Evolutionary conservation across 2,888 invertebrate genomes (phyloP).

Genomic region (Thera obeliscata): DNA sequence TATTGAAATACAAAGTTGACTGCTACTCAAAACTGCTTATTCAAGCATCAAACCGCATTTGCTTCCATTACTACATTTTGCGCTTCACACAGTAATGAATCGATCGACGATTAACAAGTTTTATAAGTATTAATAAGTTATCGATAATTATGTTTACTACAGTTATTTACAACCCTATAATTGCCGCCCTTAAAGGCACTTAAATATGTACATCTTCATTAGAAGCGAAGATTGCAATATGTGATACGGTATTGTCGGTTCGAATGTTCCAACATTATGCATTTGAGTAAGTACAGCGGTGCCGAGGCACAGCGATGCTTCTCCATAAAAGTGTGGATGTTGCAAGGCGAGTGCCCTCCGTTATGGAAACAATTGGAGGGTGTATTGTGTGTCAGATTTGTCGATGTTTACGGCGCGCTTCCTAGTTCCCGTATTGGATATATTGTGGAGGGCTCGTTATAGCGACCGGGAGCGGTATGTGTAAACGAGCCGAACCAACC

Average conservation of each 20-base stretch:
- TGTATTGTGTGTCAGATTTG: conserved; percentile 63
- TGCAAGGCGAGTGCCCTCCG: conserved; percentile 43
- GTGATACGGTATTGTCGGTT: conserved; percentile 37
- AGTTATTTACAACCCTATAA: conserved; percentile 38
- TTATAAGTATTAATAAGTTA: conserved; percentile 35
- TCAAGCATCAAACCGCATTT: conserved; percentile 31
- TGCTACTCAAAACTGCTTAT: conserved; percentile 27
- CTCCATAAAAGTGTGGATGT: conserved; percentile 47
- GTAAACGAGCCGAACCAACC: conserved; percentile 78
- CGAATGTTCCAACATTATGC: conserved; percentile 34
- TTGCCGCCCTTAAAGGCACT: conserved; percentile 31
- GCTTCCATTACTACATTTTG: conserved; percentile 28
- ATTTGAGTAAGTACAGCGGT: conserved; percentile 23
- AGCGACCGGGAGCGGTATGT: conserved; percentile 76
- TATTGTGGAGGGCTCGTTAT: conserved; percentile 68
- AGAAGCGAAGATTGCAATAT: conserved; percentile 36
- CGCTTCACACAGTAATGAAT: conserved; percentile 32
- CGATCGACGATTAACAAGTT: conserved; percentile 31
- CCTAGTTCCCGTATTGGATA: conserved; percentile 73
- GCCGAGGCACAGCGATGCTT: conserved; percentile 24
- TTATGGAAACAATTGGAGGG: conserved; percentile 67
- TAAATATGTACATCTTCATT: conserved; percentile 37
- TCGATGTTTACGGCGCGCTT: conserved; percentile 71
- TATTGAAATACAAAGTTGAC: conserved; percentile 50
- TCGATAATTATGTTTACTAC: conserved; percentile 26